Base-by-base conservation (phyloP, 2,888 invertebrate species). In the Heliothis peltigera region DNA sequence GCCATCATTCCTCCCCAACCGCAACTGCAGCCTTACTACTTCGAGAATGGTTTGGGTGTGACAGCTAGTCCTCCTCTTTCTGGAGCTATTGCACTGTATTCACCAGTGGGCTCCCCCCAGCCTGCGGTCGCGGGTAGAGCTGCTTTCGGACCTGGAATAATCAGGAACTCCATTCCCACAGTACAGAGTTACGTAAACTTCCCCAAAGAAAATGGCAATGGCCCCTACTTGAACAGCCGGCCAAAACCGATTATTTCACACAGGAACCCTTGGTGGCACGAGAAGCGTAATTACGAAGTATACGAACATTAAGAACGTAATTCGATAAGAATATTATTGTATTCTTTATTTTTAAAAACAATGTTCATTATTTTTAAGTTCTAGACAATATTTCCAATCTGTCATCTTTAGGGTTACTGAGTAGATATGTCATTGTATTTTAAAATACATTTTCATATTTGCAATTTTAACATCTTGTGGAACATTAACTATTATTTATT, bases 231-330 rank as follows among this genome's bases (percentile, higher is more conserved):
- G 21, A 8, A 76, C 4, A 61, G 63, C 19, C 64, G 75, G 22
- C 1, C 73, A 7, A 79, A 72, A 28, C 44, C 68, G 12, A 77
- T 62, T 35, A 52, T 52, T 12, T 61, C 62, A 1, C 67, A 70
- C 42, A 83, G 66, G 22, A 80, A 67, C 32, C 82, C 80, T 4
- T 92, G 89, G 91, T 90, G 89, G 88, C 63, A 72, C 18, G 58
- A 79, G 7, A 88, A 84, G 56, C 56, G 65, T 59, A 70, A 83
- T 47, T 91, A 90, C 68, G 77, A 89, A 62, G 84, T 91, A 39
- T 83, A 79, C 65, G 88, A 90, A 79, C 66, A 72, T 42, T 80
- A 75, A 83, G 6, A 61, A 67, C 44, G n/a, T n/a, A n/a, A n/a
- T 47, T 43, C 35, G 42, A 55, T 51, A 28, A 21, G 6, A 57